Conservation (phyloP, 2,797 vertebrate genomes). For the Macropus fuliginosus region DNA sequence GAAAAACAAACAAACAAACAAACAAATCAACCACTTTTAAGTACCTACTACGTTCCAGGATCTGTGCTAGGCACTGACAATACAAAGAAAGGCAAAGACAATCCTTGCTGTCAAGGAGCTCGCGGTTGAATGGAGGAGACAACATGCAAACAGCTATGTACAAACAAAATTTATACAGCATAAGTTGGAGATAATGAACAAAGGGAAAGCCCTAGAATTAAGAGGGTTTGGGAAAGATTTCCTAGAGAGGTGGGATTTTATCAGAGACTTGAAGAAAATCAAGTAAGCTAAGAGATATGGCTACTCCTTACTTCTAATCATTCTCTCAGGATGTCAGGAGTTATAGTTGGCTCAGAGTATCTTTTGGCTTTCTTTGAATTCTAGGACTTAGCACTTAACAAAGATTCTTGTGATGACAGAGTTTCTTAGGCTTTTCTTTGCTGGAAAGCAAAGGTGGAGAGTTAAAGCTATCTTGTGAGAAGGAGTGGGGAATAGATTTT, state of each 20-base stretch:
- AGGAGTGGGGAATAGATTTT: background rate
- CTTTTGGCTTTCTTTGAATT: background rate
- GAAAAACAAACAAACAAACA: background rate
- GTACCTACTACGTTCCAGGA: background rate
- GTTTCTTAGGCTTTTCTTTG: background rate
- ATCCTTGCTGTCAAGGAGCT: background rate
- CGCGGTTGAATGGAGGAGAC: background rate
- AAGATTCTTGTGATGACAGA: background rate
- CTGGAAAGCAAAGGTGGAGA: background rate
- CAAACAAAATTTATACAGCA: background rate
- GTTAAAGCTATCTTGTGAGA: background rate
- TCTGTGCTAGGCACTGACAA: background rate
- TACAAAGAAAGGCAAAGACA: background rate
- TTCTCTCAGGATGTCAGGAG: background rate
- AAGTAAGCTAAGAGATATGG: background rate
- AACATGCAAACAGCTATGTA: background rate
- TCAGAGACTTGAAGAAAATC: background rate
- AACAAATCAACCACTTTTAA: background rate
- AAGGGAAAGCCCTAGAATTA: background rate
- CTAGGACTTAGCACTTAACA: background rate
- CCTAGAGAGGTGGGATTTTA: background rate
- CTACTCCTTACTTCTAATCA: background rate
- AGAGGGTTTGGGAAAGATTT: background rate
- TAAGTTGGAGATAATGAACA: background rate
- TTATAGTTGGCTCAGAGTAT: background rate